These are phyloP conservation scores for Danionella dracula DNA, from an alignment of 2,797 vertebrate species.

Conservation along the genomic window DNA sequence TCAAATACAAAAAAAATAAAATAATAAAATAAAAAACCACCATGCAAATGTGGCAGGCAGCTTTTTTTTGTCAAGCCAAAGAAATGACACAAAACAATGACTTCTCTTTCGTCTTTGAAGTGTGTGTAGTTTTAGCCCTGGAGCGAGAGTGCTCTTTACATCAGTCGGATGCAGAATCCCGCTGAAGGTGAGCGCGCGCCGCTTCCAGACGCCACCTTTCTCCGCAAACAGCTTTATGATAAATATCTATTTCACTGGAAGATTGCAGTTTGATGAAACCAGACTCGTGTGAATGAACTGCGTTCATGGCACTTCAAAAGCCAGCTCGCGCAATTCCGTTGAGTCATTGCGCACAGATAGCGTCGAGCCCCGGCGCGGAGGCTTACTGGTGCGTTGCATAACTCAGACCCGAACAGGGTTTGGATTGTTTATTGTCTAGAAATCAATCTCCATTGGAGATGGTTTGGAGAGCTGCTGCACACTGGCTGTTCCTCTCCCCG, in stretches of 20 bases:
- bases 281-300: not conserved
- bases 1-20: slow-evolving; percentile 85
- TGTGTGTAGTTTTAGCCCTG: slow-evolving; percentile 61
- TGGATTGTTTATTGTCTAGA: slow-evolving; percentile 77
- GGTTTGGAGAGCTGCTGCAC: slow-evolving; percentile 62
- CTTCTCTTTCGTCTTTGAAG: slow-evolving; percentile 63
- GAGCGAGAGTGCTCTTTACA: slow-evolving; percentile 64
- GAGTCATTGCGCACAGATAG: slow-evolving; percentile 51
- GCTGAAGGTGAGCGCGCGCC: slow-evolving; percentile 43
- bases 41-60: slow-evolving; percentile 81
- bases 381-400: slow-evolving; percentile 69
- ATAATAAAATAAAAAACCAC: slow-evolving; percentile 91
- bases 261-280: slow-evolving; percentile 10
- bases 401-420: slow-evolving; percentile 67
- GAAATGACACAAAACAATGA: slow-evolving; percentile 89
- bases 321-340: slow-evolving; percentile 22
- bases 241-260: slow-evolving; percentile 26
- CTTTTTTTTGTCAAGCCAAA: slow-evolving; percentile 84
- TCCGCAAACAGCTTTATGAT: not conserved
- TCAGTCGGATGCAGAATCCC: slow-evolving; percentile 56
- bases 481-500: slow-evolving; percentile 71
- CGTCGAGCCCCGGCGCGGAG: slow-evolving; percentile 56
- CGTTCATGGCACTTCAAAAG: slow-evolving; percentile 28
- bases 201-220: slow-evolving; percentile 31
- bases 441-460: slow-evolving; percentile 77